Base-by-base conservation (phyloP, 2,797 vertebrate species). In the Molossus alvarezi region DNA sequence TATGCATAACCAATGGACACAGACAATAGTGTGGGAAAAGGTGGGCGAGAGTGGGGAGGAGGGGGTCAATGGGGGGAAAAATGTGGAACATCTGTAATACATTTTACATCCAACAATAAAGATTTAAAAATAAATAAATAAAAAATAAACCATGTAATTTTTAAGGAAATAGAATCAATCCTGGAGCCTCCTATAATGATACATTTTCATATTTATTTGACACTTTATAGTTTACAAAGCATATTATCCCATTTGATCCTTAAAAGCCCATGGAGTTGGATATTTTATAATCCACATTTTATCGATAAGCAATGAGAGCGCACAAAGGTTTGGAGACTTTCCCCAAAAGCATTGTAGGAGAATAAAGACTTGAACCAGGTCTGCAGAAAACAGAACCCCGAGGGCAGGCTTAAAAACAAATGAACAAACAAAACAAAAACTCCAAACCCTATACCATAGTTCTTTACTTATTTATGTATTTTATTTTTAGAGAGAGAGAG, bases 151-250 rank as follows among this genome's bases (percentile, higher is more conserved):
- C 15, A 75, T 69, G 25, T 1, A 45, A 69, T 80, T 75, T 86
- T 86, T 62, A 33, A 86, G 65, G 33, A 77, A 94, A 79, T 37
- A 77, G 33, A 51, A 87, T 11, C 12, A 90, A 60, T 2, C 3
- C 53, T 69, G 9, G 33, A 62, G 48, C 3, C 27, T 80, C n/a
- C 41, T 51, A 17, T 17, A 87, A 67, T 29, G 86, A 73, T 87
- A 71, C 57, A 88, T 23, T 25, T 89, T 86, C 21, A 57, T 75
- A 72, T 64, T 71, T 94, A 9, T 72, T 33, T 88, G 65, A 37
- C 23, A 57, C 15, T 69, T 80, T 25, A 57, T 51, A 64, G n/a
- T 64, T 73, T 85, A 76, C 29, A 81, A 85, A 81, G 58, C 37
- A 76, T 29, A 72, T 80, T 45, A 48, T 88, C 60, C 93, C 72